Base-by-base conservation (phyloP, 2,888 invertebrate species). In the Steinernema hermaphroditum region DNA sequence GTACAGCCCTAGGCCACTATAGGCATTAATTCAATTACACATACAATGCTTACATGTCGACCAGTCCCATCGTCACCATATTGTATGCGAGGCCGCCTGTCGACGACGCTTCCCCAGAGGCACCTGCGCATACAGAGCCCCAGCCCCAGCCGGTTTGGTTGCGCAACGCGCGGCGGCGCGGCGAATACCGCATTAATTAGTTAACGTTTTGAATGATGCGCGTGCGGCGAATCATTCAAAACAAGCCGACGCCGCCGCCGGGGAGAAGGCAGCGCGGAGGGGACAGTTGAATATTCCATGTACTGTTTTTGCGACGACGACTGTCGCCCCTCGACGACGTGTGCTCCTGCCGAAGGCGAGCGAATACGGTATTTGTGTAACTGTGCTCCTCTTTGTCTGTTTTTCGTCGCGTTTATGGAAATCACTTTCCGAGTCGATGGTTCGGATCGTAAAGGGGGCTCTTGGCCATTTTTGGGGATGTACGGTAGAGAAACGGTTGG, bases 151-250 rank as follows among this genome's bases (percentile, higher is more conserved):
- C 62, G 62, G 62, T 62, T 62, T 62, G 62, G 27, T 62, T 62
- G 62, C 62, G 62, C 27, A 62, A 62, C 62, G 62, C 29, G 32
- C 29, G 32, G 62, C 62, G 62, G 12, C 19, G 24, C 14, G 24
- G 34, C 62, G 62, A 24, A 46, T 46, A 46, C 32, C 62, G 62
- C 62, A 62, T 62, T 62, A 62, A 62, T 62, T 62, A 62, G 62
- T 62, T 62, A 62, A 62, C 62, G 62, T 62, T 62, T 62, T 62
- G 62, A 62, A 62, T 62, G 62, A 62, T 62, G 62, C 62, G 62
- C 62, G 62, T 62, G 62, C 62, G 62, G 6, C 62, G 62, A 37
- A 37, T 37, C 37, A 62, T 62, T 62, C 62, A 62, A 62, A 62
- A 62, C 62, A 62, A 62, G 62, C 62, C 29, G 62, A 4, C 37